Conservation (phyloP, 2,797 vertebrate species). For the Pyrocephalus nanus region DNA sequence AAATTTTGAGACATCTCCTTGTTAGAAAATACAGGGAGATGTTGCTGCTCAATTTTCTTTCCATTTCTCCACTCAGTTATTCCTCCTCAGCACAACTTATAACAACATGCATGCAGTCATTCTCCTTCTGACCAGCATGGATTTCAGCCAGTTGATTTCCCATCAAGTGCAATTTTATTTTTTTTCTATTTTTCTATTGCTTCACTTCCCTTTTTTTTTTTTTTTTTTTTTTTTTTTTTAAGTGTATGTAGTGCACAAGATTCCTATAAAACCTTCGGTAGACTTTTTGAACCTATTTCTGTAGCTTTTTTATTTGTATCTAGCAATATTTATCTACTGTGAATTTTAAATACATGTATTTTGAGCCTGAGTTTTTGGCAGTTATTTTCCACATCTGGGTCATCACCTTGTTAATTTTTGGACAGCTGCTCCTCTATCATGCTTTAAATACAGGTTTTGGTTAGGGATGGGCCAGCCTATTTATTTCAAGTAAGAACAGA, state of each 20-base stretch:
- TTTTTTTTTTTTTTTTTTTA: neutral
- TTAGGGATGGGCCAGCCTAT: neutral
- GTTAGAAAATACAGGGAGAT: neutral
- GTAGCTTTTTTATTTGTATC: neutral
- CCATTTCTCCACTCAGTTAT: neutral
- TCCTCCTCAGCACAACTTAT: neutral
- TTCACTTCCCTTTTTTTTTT: neutral
- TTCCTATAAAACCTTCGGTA: neutral
- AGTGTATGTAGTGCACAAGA: neutral
- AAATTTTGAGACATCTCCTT: neutral
- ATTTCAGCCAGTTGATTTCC: neutral
- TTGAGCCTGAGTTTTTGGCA: neutral
- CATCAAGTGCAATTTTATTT: neutral
- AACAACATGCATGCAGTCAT: neutral
- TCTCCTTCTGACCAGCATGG: slow-evolving; percentile 10
- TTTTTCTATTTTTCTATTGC: neutral
- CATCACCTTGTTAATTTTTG: neutral
- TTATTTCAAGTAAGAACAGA: neutral
- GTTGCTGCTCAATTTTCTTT: neutral
- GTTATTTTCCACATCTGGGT: neutral
- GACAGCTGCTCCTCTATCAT: neutral
- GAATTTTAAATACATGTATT: neutral
- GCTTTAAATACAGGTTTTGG: neutral
- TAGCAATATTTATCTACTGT: neutral
- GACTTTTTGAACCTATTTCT: neutral